Conservation (phyloP, 1,140 invertebrate species). For the Thaumetopoea pityocampa region DNA sequence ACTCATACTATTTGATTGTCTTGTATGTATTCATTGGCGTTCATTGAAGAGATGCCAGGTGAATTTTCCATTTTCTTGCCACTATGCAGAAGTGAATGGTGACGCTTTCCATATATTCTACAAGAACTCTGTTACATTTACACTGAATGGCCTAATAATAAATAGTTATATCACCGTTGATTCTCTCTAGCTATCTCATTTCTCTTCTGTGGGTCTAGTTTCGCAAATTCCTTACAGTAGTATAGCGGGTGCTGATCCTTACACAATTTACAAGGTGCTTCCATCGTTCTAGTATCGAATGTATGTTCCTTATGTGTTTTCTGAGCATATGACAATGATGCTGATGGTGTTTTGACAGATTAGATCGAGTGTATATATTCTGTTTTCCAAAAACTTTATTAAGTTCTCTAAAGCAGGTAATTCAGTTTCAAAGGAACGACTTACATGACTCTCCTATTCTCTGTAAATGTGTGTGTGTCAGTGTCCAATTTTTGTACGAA, state of each 20-base stretch:
- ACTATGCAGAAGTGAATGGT: conserved; percentile 1
- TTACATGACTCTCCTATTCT: conserved; percentile 25
- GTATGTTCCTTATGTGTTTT: background rate
- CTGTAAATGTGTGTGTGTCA: conserved; percentile 4
- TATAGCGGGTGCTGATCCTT: background rate
- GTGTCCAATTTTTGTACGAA: conserved; percentile 5
- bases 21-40: background rate
- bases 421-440: background rate
- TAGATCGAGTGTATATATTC: background rate
- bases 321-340: background rate
- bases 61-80: background rate
- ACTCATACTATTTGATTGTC: background rate
- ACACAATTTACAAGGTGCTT: background rate
- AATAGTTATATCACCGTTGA: background rate
- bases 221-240: conserved; percentile 3
- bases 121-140: conserved; percentile 2
- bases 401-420: conserved; percentile 1
- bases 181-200: background rate
- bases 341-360: background rate
- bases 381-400: background rate
- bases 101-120: background rate
- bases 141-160: background rate
- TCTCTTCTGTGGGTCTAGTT: background rate
- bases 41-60: background rate
- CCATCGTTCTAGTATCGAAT: background rate